Conservation (phyloP, 2,888 invertebrate species). For the Ormyrus rosae region DNA sequence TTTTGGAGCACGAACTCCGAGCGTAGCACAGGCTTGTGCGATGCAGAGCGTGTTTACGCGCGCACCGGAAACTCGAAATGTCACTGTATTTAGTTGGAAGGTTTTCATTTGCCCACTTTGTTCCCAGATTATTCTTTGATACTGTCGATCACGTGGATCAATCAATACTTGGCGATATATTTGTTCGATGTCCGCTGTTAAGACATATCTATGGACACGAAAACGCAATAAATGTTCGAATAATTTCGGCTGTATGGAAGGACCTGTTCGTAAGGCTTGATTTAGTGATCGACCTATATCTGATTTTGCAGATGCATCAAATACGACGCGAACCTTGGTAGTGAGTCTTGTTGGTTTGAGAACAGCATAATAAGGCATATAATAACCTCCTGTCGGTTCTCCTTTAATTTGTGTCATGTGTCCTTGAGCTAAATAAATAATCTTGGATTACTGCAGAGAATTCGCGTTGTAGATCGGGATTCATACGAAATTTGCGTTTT, state of each 20-base stretch:
- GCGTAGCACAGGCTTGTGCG: too few relatives aligned
- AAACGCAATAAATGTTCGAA: background rate
- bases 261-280: background rate
- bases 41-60: too few relatives aligned
- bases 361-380: conserved; percentile 1
- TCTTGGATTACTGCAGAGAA: background rate
- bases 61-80: too few relatives aligned
- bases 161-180: conserved; percentile 9
- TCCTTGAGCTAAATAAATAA: background rate
- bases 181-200: conserved; percentile 4
- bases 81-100: too few relatives aligned
- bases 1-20: too few relatives aligned
- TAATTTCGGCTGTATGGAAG: background rate
- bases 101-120: too few relatives aligned
- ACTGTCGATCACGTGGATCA: background rate
- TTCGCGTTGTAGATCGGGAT: background rate
- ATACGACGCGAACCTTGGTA: background rate
- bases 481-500: conserved; percentile 1
- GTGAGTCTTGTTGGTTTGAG: background rate
- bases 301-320: conserved; percentile 3
- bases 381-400: background rate
- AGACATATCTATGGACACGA: background rate
- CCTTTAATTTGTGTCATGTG: background rate
- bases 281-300: background rate
- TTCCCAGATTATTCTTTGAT: background rate